Percentiles rank a stretch among this genome's conserved stretches.
phyloP scores from a whole-genome alignment of 2,113 vertebrate genomes.

The Polypterus bichir region DNA sequence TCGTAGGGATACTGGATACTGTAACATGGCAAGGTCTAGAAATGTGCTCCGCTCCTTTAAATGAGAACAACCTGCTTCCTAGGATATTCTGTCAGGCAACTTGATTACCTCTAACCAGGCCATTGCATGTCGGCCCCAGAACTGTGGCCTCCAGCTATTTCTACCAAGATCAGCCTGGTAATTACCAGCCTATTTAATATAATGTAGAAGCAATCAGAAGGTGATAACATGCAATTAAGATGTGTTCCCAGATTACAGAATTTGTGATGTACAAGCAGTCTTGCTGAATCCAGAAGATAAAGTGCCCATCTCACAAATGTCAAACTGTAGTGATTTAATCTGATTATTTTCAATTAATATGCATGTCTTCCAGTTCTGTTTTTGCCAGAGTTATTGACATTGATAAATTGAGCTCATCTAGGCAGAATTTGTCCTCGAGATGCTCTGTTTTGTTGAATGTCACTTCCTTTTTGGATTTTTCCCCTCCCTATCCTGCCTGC shows the following conservation, averaged over 20 bases:
- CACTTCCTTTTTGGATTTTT: conserved; percentile 50
- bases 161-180: conserved; percentile 89
- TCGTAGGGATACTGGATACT: conserved; percentile 25
- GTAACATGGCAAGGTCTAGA: conserved; percentile 19
- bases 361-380: conserved; percentile 74
- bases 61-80: conserved; percentile 33
- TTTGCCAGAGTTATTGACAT: conserved; percentile 78
- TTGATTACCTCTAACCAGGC: conserved; percentile 42
- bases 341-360: conserved; percentile 99
- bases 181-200: conserved; percentile 99
- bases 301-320: conserved; percentile 90
- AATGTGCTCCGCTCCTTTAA: conserved; percentile 39
- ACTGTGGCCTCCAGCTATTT: conserved; percentile 84
- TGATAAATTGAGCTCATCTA: conserved; percentile 93
- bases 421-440: conserved; percentile 73
- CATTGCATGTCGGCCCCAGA: conserved; percentile 57
- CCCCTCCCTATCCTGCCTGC: conserved; percentile 39
- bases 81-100: conserved; percentile 22
- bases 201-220: conserved; percentile 97
- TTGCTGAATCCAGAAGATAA: conserved; percentile 87
- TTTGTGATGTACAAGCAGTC: conserved; percentile 62
- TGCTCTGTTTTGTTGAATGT: conserved; percentile 78
- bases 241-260: conserved; percentile 86
- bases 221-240: conserved; percentile 99
- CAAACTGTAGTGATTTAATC: conserved; percentile 90